Evolutionary conservation across 1,140 invertebrate genomes (phyloP), one percentile per base, ranked within the genome.

Genomic region (Ephestia elutella): DNA sequence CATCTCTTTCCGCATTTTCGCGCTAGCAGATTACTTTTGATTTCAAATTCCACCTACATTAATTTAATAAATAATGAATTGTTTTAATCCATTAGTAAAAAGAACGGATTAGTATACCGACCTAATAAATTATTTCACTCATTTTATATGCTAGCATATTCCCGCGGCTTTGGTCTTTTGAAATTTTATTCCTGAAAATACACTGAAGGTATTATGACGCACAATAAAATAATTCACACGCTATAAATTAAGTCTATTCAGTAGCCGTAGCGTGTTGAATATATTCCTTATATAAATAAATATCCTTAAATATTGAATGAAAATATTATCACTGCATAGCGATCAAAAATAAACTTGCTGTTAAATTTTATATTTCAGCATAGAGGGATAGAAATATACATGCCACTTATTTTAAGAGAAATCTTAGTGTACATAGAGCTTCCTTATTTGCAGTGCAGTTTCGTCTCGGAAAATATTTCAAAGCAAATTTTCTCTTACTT

Each of bases 1-100:
- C 80, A 86, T 86, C 82, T 86, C 80, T 71, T 80, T 85, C 76
- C 76, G 63, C 75, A 68, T 80, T 85, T 82, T 76, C 75, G 73
- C 75, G 69, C 73, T 72, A 66, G 73, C 75, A 86, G 78, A 86
- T 86, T 86, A 80, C 81, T 86, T 80, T 83, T 84, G 73, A 86
- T 86, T 86, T 76, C 72, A 69, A 78, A 84, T 84, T 83, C 75
- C 74, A 68, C 63, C 71, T 66, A 66, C 69, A 76, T 80, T 80
- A 79, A 87, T 84, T 84, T 75, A 71, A 80, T 76, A 69, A 75
- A 80, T 69, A 75, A 71, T 55, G 60, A 67, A n/a, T 60, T 59
- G 60, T 55, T 58, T 58, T 44, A 35, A 49, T 49, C 49, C 19
- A 44, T 51, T 57, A 60, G 13, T 9, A 5, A 9, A 35, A 11